Conservation (phyloP, 1,140 invertebrate species). For the Homarus americanus region DNA sequence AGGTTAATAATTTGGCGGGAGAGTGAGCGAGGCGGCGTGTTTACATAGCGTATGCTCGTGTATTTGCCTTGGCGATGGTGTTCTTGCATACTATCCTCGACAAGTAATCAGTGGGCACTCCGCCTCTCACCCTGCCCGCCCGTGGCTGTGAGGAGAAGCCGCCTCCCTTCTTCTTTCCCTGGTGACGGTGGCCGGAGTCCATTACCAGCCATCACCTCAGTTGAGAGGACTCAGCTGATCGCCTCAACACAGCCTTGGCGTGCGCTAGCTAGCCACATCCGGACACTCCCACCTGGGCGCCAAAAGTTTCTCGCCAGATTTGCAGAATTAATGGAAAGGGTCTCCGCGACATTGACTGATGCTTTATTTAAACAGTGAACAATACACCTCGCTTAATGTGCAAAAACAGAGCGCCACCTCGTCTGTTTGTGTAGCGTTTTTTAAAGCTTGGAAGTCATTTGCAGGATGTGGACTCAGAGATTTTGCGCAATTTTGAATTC, state of each 20-base stretch:
- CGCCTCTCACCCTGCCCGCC: no score
- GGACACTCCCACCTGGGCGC: not conserved
- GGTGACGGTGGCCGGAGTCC: not conserved
- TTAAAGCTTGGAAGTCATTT: constrained; percentile 1
- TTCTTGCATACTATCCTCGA: constrained; percentile 55
- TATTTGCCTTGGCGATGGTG: constrained; percentile 38
- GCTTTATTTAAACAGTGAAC: constrained; percentile 39
- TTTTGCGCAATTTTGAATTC: constrained; percentile 59
- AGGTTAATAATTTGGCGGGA: constrained; percentile 54
- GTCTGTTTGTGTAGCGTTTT: constrained; percentile 15
- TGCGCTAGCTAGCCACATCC: constrained; percentile 53
- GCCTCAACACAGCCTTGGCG: not conserved
- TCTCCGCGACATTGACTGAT: constrained; percentile 12
- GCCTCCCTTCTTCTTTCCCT: not conserved
- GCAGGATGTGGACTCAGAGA: constrained; percentile 8
- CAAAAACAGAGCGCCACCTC: constrained; percentile 14
- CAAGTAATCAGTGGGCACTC: constrained; percentile 60
- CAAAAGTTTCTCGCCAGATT: constrained; percentile 45
- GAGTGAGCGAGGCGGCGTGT: constrained; percentile 29
- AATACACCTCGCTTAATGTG: constrained; percentile 25
- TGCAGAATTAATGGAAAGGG: constrained; percentile 52
- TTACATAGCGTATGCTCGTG: constrained; percentile 46
- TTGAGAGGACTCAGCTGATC: constrained; percentile 31
- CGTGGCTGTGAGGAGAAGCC: no score
- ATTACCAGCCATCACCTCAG: constrained; percentile 22